phyloP scores from a whole-genome alignment of 2,888 invertebrate species.

The Oscheius myriophilus region DNA sequence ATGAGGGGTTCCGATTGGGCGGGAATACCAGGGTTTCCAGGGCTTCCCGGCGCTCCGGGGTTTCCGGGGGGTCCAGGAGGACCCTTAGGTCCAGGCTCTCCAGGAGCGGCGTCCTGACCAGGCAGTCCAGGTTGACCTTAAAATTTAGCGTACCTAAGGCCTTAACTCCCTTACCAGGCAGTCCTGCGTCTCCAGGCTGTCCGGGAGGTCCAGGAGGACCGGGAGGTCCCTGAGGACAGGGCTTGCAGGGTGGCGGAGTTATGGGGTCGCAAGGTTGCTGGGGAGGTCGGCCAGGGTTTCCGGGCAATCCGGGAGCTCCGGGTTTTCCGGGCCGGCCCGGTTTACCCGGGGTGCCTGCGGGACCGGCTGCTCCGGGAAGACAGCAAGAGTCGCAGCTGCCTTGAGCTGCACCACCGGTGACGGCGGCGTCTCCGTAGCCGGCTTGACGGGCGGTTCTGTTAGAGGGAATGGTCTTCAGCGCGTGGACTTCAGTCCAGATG shows the following conservation, averaged over 20 bases:
- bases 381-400: slow-evolving; percentile 52
- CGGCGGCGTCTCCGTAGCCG: slow-evolving; percentile 32
- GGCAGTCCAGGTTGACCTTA: slow-evolving; percentile 53
- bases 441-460: slow-evolving; percentile 62
- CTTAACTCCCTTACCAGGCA: slow-evolving; percentile 45
- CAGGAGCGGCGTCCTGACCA: slow-evolving; percentile 57
- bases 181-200: slow-evolving; percentile 42
- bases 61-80: slow-evolving; percentile 58
- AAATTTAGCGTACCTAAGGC: slow-evolving; percentile 49
- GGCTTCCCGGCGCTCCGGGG: slow-evolving; percentile 54
- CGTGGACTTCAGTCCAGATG: slow-evolving; percentile 61
- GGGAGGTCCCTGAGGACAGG: slow-evolving; percentile 53
- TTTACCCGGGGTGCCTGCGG: slow-evolving; percentile 49
- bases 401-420: slow-evolving; percentile 26
- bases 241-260: slow-evolving; percentile 38
- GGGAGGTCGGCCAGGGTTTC: slow-evolving; percentile 47
- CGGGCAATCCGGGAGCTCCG: slow-evolving; percentile 51
- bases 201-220: slow-evolving; percentile 47
- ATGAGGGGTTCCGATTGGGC: slow-evolving; percentile 50
- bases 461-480: slow-evolving; percentile 40
- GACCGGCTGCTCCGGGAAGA: slow-evolving; percentile 46
- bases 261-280: slow-evolving; percentile 47
- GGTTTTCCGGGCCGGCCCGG: slow-evolving; percentile 49
- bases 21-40: slow-evolving; percentile 52
- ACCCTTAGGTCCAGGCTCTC: slow-evolving; percentile 64